These are phyloP conservation scores for Nycteola revayana DNA, from an alignment of 2,888 invertebrate genomes.

Conservation along the genomic window DNA sequence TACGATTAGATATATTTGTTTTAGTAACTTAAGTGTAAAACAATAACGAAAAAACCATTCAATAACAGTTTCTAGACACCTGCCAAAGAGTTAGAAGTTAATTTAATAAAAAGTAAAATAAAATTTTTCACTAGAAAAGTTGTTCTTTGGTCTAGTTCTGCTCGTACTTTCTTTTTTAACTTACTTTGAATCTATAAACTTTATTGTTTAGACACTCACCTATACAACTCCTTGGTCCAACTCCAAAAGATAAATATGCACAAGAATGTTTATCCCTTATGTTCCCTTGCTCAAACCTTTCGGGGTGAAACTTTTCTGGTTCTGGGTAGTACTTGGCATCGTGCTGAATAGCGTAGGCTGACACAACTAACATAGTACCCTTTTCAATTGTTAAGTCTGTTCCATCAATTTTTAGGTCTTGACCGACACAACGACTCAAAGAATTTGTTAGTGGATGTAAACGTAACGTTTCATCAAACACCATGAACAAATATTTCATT, in stretches of 20 bases:
- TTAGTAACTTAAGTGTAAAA: too few relatives aligned
- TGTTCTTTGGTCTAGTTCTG: too few relatives aligned
- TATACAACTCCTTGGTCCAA: slow-evolving; percentile 65
- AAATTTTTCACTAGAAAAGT: too few relatives aligned
- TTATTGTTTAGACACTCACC: slow-evolving; percentile 55
- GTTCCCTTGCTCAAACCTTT: slow-evolving; percentile 62
- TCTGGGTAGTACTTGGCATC: slow-evolving; percentile 66
- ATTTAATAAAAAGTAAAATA: too few relatives aligned
- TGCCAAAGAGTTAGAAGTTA: too few relatives aligned
- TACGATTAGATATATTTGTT: too few relatives aligned
- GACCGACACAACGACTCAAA: slow-evolving; percentile 47
- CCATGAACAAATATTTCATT: slow-evolving; percentile 61
- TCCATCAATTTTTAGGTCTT: slow-evolving; percentile 51
- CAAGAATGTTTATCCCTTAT: slow-evolving; percentile 46
- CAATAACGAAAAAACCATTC: too few relatives aligned
- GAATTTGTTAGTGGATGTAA: slow-evolving; percentile 65
- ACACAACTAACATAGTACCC: slow-evolving; percentile 49
- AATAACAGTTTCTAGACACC: too few relatives aligned
- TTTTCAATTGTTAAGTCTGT: slow-evolving; percentile 51
- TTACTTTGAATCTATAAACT: too few relatives aligned
- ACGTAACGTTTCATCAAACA: slow-evolving; percentile 45
- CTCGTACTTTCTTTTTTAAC: too few relatives aligned
- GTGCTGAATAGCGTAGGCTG: slow-evolving; percentile 63
- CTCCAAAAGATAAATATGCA: slow-evolving; percentile 65
- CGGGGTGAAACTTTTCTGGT: slow-evolving; percentile 70